Evolutionary conservation across 23 tunicate genomes (phyloP).

Genomic region (Styela clava): DNA sequence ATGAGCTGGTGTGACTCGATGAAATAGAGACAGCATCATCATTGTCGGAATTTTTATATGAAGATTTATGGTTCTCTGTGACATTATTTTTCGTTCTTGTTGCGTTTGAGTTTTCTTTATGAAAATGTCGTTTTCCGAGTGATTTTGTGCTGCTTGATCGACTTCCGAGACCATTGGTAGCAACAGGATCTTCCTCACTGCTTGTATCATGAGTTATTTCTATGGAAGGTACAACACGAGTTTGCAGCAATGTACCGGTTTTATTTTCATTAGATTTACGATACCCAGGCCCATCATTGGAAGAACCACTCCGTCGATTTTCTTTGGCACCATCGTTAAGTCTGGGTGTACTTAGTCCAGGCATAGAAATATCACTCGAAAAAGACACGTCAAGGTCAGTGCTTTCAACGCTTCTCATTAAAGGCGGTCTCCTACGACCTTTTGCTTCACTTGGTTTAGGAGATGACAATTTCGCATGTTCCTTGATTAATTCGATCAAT

Average conservation of each 20-base stretch:
- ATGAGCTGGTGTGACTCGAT: slow-evolving; percentile 13
- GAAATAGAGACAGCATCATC: slow-evolving; percentile 4
- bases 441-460: not conserved
- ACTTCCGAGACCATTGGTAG: not conserved
- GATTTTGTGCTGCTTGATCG: not conserved
- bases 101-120: not conserved
- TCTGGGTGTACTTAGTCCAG: not conserved
- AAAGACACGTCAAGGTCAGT: slow-evolving; percentile 18
- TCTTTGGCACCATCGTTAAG: not conserved
- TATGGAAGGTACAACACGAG: slow-evolving; percentile 57
- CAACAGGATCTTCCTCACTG: slow-evolving; percentile 39
- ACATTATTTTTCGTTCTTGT: not conserved
- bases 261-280: not conserved
- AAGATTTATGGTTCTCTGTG: not conserved
- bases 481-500: not conserved
- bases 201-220: slow-evolving; percentile 65
- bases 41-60: slow-evolving; percentile 8
- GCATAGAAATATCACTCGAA: slow-evolving; percentile 29
- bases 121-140: not conserved
- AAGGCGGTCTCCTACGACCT: not conserved
- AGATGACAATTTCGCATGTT: not conserved
- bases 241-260: not conserved
- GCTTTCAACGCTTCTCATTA: slow-evolving; percentile 6
- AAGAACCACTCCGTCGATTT: not conserved
- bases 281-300: not conserved